Base-by-base conservation (phyloP, 2,113 vertebrate genomes). In the Alligator mississippiensis region DNA sequence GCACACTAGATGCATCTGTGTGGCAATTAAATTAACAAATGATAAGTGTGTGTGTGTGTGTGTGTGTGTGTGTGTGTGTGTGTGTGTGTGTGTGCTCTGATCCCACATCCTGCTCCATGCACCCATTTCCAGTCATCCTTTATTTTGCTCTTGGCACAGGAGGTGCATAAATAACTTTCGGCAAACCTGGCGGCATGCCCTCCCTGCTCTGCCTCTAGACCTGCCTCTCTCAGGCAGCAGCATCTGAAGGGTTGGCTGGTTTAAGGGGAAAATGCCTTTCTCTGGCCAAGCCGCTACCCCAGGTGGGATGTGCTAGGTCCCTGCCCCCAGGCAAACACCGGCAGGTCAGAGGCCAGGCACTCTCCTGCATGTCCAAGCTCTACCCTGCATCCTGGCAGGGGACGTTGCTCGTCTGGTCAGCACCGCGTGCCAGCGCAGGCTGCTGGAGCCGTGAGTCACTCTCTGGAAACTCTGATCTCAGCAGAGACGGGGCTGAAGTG, bases 401-500 rank as follows among this genome's bases (percentile, higher is more conserved):
- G 34, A 25, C 60, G 81, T 25, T 68, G 77, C 68, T 92, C 70
- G 30, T 68, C 55, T 2, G 1, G 58, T 68, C 68, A 87, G 18
- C 9, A 10, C 38, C 91, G 34, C 80, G 82, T 88, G 88, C 87
- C 88, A 91, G 57, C 7, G 12, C 78, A 38, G 28, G 76, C 74
- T 89, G 77, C 77, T 94, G 64, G 47, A 77, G 81, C 27, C 25
- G 85, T 85, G 77, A 83, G 79, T 89, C 70, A n/a, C 11, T 1
- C 60, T 55, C 90, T 90, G 95, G 96, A 94, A 93, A 94, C 19
- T 95, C 82, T 95, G 95, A 96, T 84, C 68, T 94, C 93, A 89
- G 4, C 8, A 4, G 80, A 72, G 80, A n/a, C 21, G 12, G 68
- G 92, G 77, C 0, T 12, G 70, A 68, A 94, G 74, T 58, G 1